Base-by-base conservation (phyloP, 1,140 invertebrate species). In the Philotrypesis tridentata region DNA sequence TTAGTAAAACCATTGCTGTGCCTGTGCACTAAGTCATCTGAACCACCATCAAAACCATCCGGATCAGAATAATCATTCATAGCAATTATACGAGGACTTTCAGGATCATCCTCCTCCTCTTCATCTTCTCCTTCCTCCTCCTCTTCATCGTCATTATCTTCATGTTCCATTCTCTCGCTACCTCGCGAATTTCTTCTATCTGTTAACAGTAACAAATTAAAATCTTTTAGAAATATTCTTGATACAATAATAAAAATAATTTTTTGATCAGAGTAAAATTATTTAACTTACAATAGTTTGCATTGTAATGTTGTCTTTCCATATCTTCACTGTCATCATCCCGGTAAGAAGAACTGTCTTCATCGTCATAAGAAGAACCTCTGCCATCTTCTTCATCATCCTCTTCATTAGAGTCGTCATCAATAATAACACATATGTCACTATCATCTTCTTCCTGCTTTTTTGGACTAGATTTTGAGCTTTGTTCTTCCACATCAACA, bases 1-100 rank as follows among this genome's bases (percentile, higher is more conserved):
- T 82, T 86, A 23, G 86, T 86, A 1, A 89, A 77, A 25, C 84
- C 61, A 72, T 85, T 86, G 77, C 86, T 77, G 23, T 88, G 77
- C 81, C 89, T 82, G 80, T 85, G 61, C 8, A 88, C 55, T 84
- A 87, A 87, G 80, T 91, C 89, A 61, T 90, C 91, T 0, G 90
- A 91, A 2, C 86, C 87, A 82, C 88, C 87, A 80, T 90, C 89
- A 31, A 83, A 87, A 48, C 82, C 85, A 8, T 87, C 85, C 8
- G 29, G 33, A 5, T 87, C 85, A 25, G 86, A 87, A 67, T 89
- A 86, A 37, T 82, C 85, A 1, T 87, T 86, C 48, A 55, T 55
- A 17, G 48, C 48, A 7, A 55, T 55, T 7, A 55, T 8, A 5
- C 48, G 48, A 21, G 48, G 48, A 31, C 71, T 79, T 29, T 86